A percentile compares a stretch with the other conserved stretches of the same genome.
Evolutionary conservation across 2,797 vertebrate genomes (phyloP).

Genomic region (Trachurus trachurus): DNA sequence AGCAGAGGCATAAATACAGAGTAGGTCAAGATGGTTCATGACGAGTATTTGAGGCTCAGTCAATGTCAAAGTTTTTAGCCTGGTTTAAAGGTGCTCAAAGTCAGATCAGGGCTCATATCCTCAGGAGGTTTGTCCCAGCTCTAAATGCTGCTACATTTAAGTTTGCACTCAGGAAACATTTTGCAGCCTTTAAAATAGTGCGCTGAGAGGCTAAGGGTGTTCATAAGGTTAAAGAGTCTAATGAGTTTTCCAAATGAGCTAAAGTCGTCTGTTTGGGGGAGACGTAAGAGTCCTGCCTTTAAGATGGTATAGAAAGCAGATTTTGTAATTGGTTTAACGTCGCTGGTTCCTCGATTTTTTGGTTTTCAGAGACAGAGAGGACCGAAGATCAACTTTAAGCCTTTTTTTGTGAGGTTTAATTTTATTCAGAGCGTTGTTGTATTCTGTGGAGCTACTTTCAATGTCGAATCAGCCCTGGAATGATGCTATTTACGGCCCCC

Average conservation of each 20-base stretch:
- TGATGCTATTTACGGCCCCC: neutral
- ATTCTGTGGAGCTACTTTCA: neutral
- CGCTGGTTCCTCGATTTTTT: neutral
- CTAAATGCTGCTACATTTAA: neutral
- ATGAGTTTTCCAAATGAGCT: neutral
- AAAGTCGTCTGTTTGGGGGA: neutral
- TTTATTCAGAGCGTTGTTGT: neutral
- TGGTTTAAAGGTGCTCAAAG: neutral
- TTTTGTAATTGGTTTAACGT: neutral
- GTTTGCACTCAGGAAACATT: neutral
- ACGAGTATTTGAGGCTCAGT: neutral
- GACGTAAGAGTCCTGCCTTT: neutral
- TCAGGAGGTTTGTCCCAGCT: neutral
- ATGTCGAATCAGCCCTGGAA: constrained; percentile 7
- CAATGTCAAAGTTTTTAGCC: neutral
- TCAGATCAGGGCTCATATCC: neutral
- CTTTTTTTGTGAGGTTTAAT: neutral
- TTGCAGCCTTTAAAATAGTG: neutral
- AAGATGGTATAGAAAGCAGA: neutral
- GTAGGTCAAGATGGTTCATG: no score
- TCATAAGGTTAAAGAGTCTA: neutral
- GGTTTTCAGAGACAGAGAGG: neutral
- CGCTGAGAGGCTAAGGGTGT: neutral
- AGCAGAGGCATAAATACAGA: no score
- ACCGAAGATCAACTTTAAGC: neutral